Evolutionary conservation across 2,797 vertebrate genomes (phyloP).

Genomic region (Peromyscus melanophrys): DNA sequence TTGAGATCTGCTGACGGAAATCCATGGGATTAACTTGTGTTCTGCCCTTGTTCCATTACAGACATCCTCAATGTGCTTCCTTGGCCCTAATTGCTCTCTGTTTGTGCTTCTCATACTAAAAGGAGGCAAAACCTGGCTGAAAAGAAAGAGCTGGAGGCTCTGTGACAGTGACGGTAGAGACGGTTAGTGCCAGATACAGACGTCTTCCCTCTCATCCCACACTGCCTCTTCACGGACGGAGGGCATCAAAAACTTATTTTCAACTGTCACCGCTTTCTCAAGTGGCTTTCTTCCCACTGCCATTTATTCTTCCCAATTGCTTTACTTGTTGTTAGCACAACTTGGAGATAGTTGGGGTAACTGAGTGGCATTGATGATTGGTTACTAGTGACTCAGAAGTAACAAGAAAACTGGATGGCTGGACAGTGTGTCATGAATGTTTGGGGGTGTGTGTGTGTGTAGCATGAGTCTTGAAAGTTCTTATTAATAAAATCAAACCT

Average conservation of each 20-base stretch:
- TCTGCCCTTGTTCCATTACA: neutral
- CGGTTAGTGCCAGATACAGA: neutral
- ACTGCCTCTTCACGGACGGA: neutral
- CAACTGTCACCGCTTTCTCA: neutral
- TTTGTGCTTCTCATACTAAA: conserved; percentile 34
- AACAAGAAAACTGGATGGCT: neutral
- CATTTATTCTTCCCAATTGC: neutral
- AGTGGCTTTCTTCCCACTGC: neutral
- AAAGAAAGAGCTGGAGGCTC: neutral
- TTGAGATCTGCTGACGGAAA: neutral
- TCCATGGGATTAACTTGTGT: neutral
- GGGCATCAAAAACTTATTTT: neutral
- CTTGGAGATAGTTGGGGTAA: neutral
- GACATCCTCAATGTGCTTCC: neutral
- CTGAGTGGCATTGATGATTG: neutral
- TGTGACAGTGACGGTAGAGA: neutral
- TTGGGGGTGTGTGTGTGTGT: too few relatives aligned
- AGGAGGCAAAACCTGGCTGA: conserved; percentile 20
- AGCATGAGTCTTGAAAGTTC: too few relatives aligned
- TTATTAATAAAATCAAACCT: too few relatives aligned
- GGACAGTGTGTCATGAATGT: neutral
- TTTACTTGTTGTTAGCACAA: neutral
- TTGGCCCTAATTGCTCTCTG: conserved; percentile 42
- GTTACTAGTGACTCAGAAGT: neutral
- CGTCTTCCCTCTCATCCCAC: neutral